Conservation (phyloP, 2,888 invertebrate species). For the Heterodera filipjevi region DNA sequence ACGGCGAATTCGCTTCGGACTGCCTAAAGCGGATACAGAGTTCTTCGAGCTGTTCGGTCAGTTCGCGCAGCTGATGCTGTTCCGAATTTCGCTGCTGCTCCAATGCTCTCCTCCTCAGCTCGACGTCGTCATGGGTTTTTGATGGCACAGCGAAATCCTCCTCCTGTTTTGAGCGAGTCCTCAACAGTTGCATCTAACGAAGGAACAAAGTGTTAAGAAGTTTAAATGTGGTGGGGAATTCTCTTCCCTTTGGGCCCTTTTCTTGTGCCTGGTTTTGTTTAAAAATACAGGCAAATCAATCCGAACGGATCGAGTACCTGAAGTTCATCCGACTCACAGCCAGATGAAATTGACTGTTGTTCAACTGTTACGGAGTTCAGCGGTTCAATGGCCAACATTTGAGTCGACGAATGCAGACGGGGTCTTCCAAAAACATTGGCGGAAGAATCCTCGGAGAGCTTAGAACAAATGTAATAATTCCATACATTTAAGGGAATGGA, state of each 20-base stretch:
- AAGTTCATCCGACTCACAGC: constrained; percentile 1
- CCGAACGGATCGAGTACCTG: background rate
- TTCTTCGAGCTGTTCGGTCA: background rate
- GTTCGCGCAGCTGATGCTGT: background rate
- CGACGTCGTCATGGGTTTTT: constrained; percentile 30
- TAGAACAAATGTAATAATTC: no score
- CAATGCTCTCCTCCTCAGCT: constrained; percentile 10
- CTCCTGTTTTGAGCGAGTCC: constrained; percentile 31
- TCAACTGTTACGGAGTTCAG: background rate
- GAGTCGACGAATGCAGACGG: background rate
- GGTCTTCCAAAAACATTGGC: background rate
- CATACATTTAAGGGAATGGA: background rate
- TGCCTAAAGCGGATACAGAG: background rate
- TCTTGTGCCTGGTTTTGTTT: no score
- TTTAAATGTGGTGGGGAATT: no score
- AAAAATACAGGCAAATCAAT: background rate
- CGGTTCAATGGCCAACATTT: constrained; percentile 10
- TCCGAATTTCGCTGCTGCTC: background rate
- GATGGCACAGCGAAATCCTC: constrained; percentile 26
- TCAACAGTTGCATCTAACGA: constrained; percentile 17
- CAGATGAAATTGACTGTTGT: background rate
- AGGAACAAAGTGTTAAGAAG: background rate
- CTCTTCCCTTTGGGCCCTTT: no score
- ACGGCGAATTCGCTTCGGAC: background rate
- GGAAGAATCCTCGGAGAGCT: constrained; percentile 13